Evolutionary conservation across 2,888 invertebrate genomes (phyloP).

Genomic region (Molorchus minor): DNA sequence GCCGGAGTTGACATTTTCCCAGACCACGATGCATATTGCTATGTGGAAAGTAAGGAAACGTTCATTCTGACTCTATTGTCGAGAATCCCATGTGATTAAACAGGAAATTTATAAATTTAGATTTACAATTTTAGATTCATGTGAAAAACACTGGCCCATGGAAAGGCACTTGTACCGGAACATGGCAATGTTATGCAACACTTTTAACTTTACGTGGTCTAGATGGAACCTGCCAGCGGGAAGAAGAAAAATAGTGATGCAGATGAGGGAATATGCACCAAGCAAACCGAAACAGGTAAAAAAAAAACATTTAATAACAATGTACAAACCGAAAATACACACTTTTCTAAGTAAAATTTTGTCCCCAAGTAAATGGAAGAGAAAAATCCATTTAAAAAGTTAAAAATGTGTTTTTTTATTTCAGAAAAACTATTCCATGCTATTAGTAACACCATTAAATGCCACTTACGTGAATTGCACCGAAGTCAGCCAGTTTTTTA

Average conservation of each 20-base stretch:
- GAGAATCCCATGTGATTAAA: too few relatives aligned
- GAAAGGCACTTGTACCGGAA: conserved; percentile 69
- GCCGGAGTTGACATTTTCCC: conserved; percentile 87
- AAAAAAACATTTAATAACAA: conserved; percentile 4
- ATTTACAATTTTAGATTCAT: conserved; percentile 59
- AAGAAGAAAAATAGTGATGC: conserved; percentile 71
- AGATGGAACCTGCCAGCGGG: conserved; percentile 74
- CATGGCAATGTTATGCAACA: not conserved
- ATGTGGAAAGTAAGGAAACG: conserved; percentile 68
- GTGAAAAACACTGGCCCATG: conserved; percentile 76
- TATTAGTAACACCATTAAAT: conserved; percentile 74
- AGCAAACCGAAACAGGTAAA: conserved; percentile 62
- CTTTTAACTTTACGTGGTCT: conserved; percentile 80
- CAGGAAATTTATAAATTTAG: not conserved
- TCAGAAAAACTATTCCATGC: conserved; percentile 58
- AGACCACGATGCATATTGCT: conserved; percentile 77
- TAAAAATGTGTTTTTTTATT: conserved; percentile 24
- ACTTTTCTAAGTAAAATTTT: too few relatives aligned
- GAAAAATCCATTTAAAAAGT: not conserved
- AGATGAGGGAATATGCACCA: conserved; percentile 69
- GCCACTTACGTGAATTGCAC: conserved; percentile 76
- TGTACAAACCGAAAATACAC: too few relatives aligned
- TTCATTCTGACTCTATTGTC: conserved; percentile 1
- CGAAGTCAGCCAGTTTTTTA: conserved; percentile 78
- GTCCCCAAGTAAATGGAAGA: conserved; percentile 1